These are phyloP conservation scores for Lycocorax pyrrhopterus DNA, from an alignment of 2,113 vertebrate species.

Conservation along the genomic window DNA sequence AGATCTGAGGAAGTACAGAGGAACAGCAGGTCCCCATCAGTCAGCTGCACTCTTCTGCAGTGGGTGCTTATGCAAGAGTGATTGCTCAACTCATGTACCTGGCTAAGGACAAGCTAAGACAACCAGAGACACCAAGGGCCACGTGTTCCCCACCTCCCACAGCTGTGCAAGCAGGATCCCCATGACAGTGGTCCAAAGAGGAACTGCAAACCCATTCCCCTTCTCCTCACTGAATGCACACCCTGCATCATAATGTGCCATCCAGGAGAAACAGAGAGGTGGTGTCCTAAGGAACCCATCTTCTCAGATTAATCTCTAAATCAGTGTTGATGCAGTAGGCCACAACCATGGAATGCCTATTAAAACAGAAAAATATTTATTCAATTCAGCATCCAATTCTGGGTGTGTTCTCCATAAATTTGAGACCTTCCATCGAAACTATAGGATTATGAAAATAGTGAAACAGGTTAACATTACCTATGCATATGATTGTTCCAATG, in stretches of 20 bases:
- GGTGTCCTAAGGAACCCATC: neutral
- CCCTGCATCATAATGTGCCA: neutral
- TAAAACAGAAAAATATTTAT: neutral
- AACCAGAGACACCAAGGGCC: accelerated
- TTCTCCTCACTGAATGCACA: neutral
- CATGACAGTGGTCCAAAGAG: accelerated
- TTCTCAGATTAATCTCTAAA: neutral
- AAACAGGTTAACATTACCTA: neutral
- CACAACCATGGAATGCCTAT: neutral
- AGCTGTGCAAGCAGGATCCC: neutral
- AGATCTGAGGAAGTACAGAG: neutral
- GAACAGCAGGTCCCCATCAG: neutral
- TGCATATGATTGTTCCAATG: neutral
- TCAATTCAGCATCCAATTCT: neutral
- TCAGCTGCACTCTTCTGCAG: neutral
- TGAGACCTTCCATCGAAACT: neutral
- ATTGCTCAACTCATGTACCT: neutral
- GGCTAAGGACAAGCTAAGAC: neutral
- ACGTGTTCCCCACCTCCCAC: accelerated
- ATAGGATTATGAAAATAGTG: neutral
- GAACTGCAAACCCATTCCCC: neutral
- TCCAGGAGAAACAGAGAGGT: neutral
- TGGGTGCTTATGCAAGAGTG: neutral
- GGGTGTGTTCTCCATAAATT: neutral
- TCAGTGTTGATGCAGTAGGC: neutral